Evolutionary conservation across 1,140 invertebrate genomes (phyloP).

Genomic region (Muscidifurax raptorellus): DNA sequence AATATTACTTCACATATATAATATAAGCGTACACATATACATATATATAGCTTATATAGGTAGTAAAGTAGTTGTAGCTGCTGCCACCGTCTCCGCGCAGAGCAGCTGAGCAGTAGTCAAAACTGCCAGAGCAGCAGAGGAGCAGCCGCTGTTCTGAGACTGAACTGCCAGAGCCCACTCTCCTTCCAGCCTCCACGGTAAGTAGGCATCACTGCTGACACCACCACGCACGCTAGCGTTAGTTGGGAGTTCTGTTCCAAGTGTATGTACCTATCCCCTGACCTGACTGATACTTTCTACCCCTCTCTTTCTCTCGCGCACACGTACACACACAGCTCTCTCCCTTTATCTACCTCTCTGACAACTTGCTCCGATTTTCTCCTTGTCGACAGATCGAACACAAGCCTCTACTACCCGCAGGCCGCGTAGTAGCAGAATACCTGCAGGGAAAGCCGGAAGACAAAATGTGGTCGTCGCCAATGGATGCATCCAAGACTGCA

Average conservation of each 20-base stretch:
- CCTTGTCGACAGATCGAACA: slow-evolving; percentile 30
- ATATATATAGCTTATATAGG: background rate
- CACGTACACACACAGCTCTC: too few relatives aligned
- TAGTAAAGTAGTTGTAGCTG: background rate
- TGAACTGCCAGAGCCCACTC: slow-evolving; percentile 21
- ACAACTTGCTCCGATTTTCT: background rate
- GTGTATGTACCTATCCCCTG: background rate
- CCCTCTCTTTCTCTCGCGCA: background rate
- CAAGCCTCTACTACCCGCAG: slow-evolving; percentile 29
- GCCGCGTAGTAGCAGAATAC: background rate
- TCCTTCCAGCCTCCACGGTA: slow-evolving; percentile 47
- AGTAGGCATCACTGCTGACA: background rate
- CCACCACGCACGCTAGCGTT: background rate
- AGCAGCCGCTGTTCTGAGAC: background rate
- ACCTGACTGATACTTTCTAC: background rate
- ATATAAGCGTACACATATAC: too few relatives aligned
- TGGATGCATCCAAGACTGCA: slow-evolving; percentile 79
- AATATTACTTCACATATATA: too few relatives aligned
- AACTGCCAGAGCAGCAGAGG: background rate
- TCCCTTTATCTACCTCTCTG: background rate
- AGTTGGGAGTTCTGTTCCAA: background rate
- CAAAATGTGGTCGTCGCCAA: slow-evolving; percentile 80
- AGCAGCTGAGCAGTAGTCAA: background rate
- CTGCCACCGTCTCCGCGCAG: background rate
- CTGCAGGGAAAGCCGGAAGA: slow-evolving; percentile 44